Conservation (phyloP, 2,888 invertebrate genomes). For the Drosophila anceps region DNA sequence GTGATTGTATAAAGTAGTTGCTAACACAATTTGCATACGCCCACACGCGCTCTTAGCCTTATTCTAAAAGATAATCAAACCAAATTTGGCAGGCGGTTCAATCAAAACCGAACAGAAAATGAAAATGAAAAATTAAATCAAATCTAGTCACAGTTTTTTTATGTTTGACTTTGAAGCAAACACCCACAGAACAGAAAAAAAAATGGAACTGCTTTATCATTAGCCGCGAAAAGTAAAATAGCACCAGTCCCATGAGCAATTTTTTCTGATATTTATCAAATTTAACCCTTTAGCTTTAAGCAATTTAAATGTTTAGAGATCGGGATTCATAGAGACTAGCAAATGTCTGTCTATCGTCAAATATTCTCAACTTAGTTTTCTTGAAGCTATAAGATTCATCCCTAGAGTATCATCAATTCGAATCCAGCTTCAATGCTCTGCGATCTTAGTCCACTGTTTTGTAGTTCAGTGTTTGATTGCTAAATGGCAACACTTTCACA, state of each 20-base stretch:
- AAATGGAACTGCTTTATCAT: slow-evolving; percentile 6
- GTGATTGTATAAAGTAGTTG: background rate
- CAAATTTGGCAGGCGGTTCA: slow-evolving; percentile 36
- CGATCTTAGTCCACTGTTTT: background rate
- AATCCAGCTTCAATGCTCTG: too few relatives aligned
- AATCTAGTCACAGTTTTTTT: background rate
- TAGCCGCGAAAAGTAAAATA: background rate
- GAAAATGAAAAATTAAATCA: background rate
- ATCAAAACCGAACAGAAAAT: slow-evolving; percentile 19
- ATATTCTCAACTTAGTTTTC: too few relatives aligned
- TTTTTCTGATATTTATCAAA: background rate
- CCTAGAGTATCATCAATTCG: too few relatives aligned
- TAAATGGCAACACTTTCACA: slow-evolving; percentile 56
- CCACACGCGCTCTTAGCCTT: slow-evolving; percentile 17
- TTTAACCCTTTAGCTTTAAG: background rate
- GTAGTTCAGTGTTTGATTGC: slow-evolving; percentile 10
- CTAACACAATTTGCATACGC: slow-evolving; percentile 14
- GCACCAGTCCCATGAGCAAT: background rate
- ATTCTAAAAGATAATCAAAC: slow-evolving; percentile 24
- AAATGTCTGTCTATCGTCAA: too few relatives aligned
- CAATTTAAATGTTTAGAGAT: too few relatives aligned
- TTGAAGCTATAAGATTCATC: too few relatives aligned
- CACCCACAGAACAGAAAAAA: slow-evolving; percentile 16
- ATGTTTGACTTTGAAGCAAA: slow-evolving; percentile 34
- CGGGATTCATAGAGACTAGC: too few relatives aligned